phyloP scores from a whole-genome alignment of 2,888 invertebrate genomes.

The Tholera decimalis region DNA sequence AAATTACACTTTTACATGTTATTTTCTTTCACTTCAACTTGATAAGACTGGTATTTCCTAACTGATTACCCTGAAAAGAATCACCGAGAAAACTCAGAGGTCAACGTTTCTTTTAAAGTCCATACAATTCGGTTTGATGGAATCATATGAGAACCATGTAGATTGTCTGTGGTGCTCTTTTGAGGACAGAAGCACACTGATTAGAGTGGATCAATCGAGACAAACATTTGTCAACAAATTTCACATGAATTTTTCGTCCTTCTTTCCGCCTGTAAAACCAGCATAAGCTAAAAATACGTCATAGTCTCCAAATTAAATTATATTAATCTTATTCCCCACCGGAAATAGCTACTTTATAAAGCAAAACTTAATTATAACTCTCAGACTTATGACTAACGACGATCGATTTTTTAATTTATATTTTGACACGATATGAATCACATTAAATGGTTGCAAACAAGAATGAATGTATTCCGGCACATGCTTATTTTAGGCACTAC shows the following conservation, averaged over 20 bases:
- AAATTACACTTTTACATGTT: too few species aligned
- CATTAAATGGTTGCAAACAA: slow-evolving; percentile 56
- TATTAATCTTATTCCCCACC: slow-evolving; percentile 54
- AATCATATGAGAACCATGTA: too few species aligned
- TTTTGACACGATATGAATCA: slow-evolving; percentile 69
- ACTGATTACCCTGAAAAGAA: too few species aligned
- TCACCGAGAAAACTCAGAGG: too few species aligned
- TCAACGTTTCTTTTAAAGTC: too few species aligned
- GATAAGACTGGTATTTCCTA: too few species aligned
- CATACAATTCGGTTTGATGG: too few species aligned
- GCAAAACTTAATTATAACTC: slow-evolving; percentile 73
- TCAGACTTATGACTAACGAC: slow-evolving; percentile 66
- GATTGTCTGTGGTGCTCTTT: too few species aligned
- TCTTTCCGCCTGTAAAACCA: background rate
- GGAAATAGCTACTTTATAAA: slow-evolving; percentile 67
- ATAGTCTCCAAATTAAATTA: slow-evolving; percentile 51
- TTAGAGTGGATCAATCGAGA: too few species aligned
- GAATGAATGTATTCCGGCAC: slow-evolving; percentile 53
- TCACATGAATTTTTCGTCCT: background rate
- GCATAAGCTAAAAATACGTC: slow-evolving; percentile 33
- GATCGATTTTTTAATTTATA: slow-evolving; percentile 69
- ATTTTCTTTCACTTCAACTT: too few species aligned
- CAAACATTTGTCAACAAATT: too few species aligned
- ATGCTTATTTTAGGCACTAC: slow-evolving; percentile 61
- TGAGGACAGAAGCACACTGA: too few species aligned